Percentiles rank a stretch among this genome's conserved stretches.
Conservation (phyloP, 2,113 vertebrate genomes). For the Oceanites oceanicus region DNA sequence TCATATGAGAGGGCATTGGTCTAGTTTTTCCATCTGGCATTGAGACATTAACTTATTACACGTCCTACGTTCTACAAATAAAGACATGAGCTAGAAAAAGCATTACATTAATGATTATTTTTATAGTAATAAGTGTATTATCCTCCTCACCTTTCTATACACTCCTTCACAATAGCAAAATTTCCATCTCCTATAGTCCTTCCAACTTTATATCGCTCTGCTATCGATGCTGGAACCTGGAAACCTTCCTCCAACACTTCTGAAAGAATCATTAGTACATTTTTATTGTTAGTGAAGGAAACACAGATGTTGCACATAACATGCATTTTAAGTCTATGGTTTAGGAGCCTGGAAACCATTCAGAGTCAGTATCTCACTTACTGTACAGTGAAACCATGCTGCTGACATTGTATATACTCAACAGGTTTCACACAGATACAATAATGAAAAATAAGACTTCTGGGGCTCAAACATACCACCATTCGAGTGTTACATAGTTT, state of each 20-base stretch:
- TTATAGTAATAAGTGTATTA: slow-evolving; percentile 18
- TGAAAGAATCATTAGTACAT: slow-evolving; percentile 76
- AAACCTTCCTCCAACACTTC: slow-evolving; percentile 87
- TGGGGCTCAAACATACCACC: slow-evolving; percentile 6
- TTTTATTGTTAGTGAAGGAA: slow-evolving; percentile 73
- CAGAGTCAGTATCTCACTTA: slow-evolving; percentile 52
- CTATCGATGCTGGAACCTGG: slow-evolving; percentile 89
- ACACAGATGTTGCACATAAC: slow-evolving; percentile 70
- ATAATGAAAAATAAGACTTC: slow-evolving; percentile 62
- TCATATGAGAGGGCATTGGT: background rate
- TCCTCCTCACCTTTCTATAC: slow-evolving; percentile 88
- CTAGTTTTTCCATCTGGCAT: slow-evolving; percentile 1
- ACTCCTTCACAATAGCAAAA: slow-evolving; percentile 97
- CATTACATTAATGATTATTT: slow-evolving; percentile 13
- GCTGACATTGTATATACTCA: slow-evolving; percentile 49
- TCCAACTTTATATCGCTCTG: slow-evolving; percentile 95
- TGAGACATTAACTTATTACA: slow-evolving; percentile 33
- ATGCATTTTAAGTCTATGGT: slow-evolving; percentile 40
- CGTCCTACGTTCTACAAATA: slow-evolving; percentile 1
- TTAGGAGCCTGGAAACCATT: slow-evolving; percentile 63
- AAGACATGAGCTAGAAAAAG: slow-evolving; percentile 19
- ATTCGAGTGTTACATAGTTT: slow-evolving; percentile 2
- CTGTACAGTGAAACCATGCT: slow-evolving; percentile 25
- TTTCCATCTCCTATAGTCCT: slow-evolving; percentile 94
- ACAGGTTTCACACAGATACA: slow-evolving; percentile 62